Base-by-base conservation (phyloP, 2,797 vertebrate species). In the Rallus crepitans region DNA sequence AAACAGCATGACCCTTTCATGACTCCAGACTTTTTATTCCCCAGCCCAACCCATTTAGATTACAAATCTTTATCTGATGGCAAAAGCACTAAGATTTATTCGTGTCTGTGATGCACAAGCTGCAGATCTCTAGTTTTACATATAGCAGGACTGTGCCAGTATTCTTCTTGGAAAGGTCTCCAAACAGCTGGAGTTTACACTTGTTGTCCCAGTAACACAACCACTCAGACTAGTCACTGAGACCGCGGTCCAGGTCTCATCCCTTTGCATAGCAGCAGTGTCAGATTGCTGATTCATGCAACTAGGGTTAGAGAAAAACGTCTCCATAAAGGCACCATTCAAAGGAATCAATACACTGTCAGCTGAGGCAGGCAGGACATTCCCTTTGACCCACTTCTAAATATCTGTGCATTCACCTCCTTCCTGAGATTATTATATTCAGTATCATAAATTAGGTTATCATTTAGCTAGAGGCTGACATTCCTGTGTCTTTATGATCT, bases 101-200 rank as follows among this genome's bases (percentile, higher is more conserved):
- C 5, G 4, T 14, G 39, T 28, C 69, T 80, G 52, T 24, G 40
- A 73, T 86, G 88, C 72, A 83, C 53, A 78, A 33, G 53, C 83
- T 64, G 48, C 68, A 89, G 8, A 7, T 71, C 77, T 11, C 24
- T 35, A 8, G 35, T 23, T 90, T 55, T 61, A 23, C 52, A 85
- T 27, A 7, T 18, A 82, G 64, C 64, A 77, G 21, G 10, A 20
- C 52, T 16, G 31, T 66, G 68, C 75, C 90, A 70, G 47, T 23
- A 77, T 24, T 78, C 73, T 69, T 39, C 61, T 68, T 84, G 83
- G 81, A 57, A 87, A 82, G 45, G 53, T 57, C 91, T 71, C n/a
- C 15, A 3, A 60, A 71, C 87, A 93, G 96, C 78, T 94, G 87
- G 75, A 64, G 93, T 92, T 95, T 92, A 87, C 66, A 23, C 57